Evolutionary conservation across 2,113 vertebrate species (phyloP), one percentile per base, ranked within the genome.

Genomic region (Entelurus aequoreus): DNA sequence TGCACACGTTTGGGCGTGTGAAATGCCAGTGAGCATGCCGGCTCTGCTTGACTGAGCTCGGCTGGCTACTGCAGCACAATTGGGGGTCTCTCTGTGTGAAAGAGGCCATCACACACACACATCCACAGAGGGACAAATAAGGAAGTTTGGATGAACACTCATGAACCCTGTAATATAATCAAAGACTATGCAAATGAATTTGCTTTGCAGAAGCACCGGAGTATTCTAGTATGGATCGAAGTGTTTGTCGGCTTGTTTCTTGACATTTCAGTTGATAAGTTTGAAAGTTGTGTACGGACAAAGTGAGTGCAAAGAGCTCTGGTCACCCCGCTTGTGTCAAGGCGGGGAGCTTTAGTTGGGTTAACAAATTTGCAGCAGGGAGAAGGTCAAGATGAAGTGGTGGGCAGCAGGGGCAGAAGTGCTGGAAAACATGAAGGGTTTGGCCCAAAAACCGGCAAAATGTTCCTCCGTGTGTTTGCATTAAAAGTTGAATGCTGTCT

Each of bases 11-110:
- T 73, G 81, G 60, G 74, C 83, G 80, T 82, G 78, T 82, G 82
- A 88, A 90, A 97, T 97, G 93, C 93, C 94, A 95, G 86, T 96
- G 93, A 96, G 94, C 94, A 95, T 93, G 91, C 88, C 67, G 80
- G 75, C 71, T 78, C 86, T 91, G 93, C 94, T 94, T 94, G 91
- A 92, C 88, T 95, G 91, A 81, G 84, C 91, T 85, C 82, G 76
- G 88, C 88, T 69, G 78, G 90, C 74, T 79, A 74, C 75, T 68
- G 64, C 68, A 82, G 66, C 84, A 84, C 85, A 84, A 87, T 71
- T 87, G 84, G 85, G 83, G 84, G 79, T 72, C 79, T 86, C 80
- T 66, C 82, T 81, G 79, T 85, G 74, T 84, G 84, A 87, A 79
- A 77, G 79, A 79, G 84, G 84, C 82, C 84, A 84, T 69, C 68